Conservation (phyloP, 2,888 invertebrate species). For the Cosmia trapezina region DNA sequence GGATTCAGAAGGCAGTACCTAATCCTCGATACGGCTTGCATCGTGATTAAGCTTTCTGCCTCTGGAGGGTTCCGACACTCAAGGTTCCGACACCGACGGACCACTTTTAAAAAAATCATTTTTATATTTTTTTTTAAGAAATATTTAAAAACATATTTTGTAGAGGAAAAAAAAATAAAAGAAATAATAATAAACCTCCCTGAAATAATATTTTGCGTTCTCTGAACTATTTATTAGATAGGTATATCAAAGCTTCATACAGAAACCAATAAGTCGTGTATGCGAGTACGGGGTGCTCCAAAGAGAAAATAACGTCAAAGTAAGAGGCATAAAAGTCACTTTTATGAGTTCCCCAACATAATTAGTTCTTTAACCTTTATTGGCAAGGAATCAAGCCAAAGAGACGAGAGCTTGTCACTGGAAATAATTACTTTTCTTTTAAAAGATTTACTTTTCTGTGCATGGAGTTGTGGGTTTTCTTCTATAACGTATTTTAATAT, state of each 20-base stretch:
- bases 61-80: no score
- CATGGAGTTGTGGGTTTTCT: neutral
- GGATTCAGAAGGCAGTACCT: no score
- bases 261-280: conserved; percentile 48
- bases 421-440: conserved; percentile 30
- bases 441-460: neutral
- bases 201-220: neutral
- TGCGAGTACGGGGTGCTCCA: conserved; percentile 10
- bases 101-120: no score
- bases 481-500: no score
- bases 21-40: neutral
- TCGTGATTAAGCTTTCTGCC: neutral
- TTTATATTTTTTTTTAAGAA: no score
- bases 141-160: no score
- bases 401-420: conserved; percentile 16
- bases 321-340: conserved; percentile 52
- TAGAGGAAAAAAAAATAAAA: no score
- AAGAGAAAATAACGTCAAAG: conserved; percentile 52
- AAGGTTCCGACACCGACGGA: no score
- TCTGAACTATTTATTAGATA: neutral
- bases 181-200: no score
- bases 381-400: conserved; percentile 23
- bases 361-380: conserved; percentile 59
- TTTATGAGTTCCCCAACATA: conserved; percentile 58
- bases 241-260: conserved; percentile 34